A percentile compares a stretch with the other conserved stretches of the same genome.
These are phyloP conservation scores for Acleris holmiana DNA, from an alignment of 2,888 invertebrate genomes.

Conservation along the genomic window DNA sequence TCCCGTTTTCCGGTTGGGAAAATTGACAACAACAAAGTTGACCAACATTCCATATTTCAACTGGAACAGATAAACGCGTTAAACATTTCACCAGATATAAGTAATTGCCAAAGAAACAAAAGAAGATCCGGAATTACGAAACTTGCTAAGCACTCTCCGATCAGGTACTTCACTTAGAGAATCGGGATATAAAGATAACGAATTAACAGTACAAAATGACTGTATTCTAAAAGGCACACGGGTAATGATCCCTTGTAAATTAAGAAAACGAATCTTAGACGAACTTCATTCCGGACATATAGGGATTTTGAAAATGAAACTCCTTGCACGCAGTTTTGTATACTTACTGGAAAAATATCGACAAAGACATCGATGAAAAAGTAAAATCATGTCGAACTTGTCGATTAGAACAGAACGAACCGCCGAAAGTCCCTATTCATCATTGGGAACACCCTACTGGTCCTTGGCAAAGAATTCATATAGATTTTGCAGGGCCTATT, in stretches of 20 bases:
- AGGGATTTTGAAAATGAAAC: constrained; percentile 47
- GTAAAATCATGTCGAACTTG: not conserved
- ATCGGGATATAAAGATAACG: constrained; percentile 27
- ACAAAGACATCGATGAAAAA: not conserved
- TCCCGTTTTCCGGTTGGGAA: constrained; percentile 29
- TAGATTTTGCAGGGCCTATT: constrained; percentile 4
- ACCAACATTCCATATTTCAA: constrained; percentile 36
- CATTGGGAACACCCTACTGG: constrained; percentile 2
- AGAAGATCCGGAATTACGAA: constrained; percentile 22
- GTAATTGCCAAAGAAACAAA: constrained; percentile 31
- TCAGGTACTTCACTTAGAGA: not conserved
- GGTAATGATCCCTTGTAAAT: constrained; percentile 17
- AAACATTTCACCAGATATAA: constrained; percentile 11
- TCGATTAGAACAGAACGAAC: not conserved
- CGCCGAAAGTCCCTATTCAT: not conserved
- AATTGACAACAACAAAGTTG: not conserved
- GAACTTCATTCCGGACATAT: constrained; percentile 40
- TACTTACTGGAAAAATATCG: constrained; percentile 41
- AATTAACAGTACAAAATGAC: constrained; percentile 36
- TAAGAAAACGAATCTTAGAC: constrained; percentile 10
- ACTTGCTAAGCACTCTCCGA: constrained; percentile 2
- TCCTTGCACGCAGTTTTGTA: constrained; percentile 36
- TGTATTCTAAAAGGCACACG: constrained; percentile 38
- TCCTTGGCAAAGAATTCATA: constrained; percentile 2
- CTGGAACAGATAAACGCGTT: constrained; percentile 30